These are phyloP conservation scores for Ostrea edulis DNA, from an alignment of 1,140 invertebrate genomes.

Conservation along the genomic window DNA sequence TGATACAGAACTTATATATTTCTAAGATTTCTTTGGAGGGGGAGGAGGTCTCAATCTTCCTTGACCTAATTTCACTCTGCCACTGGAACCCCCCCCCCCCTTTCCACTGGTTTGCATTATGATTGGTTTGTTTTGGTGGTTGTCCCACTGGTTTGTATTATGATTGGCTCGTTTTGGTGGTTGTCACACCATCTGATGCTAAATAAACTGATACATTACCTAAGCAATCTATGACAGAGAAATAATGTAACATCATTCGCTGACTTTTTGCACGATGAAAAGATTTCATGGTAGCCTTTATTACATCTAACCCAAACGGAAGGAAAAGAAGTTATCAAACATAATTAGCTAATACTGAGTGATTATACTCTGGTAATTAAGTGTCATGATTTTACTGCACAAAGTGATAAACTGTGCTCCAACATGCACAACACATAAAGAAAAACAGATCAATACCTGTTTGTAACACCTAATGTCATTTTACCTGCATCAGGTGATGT, in stretches of 20 bases:
- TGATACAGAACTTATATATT: no score
- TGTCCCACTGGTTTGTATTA: no score
- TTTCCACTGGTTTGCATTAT: no score
- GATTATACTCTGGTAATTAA: slow-evolving; percentile 11
- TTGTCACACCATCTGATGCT: no score
- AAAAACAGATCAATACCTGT: neutral
- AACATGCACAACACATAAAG: neutral
- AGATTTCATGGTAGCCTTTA: neutral
- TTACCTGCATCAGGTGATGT: slow-evolving; percentile 20
- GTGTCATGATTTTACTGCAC: neutral
- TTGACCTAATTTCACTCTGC: no score
- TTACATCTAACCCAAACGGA: neutral
- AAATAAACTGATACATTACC: no score
- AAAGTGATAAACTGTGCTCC: neutral
- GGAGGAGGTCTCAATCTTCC: no score
- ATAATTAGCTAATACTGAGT: slow-evolving; percentile 25
- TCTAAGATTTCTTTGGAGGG: no score
- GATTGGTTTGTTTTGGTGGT: no score
- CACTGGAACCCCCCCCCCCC: no score
- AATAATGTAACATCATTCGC: neutral
- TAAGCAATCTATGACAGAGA: neutral
- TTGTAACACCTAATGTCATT: neutral
- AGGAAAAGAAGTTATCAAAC: slow-evolving; percentile 31
- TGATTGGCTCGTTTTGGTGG: no score
- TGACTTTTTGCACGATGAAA: neutral